Base-by-base conservation (phyloP, 2,797 vertebrate species). In the Myotis myotis region DNA sequence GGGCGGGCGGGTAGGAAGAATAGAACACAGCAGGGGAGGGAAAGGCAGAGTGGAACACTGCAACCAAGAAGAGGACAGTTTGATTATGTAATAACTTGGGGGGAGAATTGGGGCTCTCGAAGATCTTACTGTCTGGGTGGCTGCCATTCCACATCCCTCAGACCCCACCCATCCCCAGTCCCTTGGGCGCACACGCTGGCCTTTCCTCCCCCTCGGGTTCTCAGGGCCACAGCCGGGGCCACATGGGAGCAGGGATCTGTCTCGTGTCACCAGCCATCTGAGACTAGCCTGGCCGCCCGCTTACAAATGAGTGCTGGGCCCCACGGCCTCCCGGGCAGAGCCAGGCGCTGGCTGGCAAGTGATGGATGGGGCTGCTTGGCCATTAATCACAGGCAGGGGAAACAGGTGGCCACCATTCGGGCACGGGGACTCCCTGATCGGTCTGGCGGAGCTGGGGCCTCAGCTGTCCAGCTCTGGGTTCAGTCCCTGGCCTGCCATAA, bases 241-340 rank as follows among this genome's bases (percentile, higher is more conserved):
- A 33, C 1, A 15, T 5, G 3, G 19, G 44, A 64, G 55, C 15
- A 2, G 64, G 75, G 33, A 47, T 22, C 66, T 64, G 82, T 57
- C 78, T 93, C n/a, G 0, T 6, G 72, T n/a, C 6, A 74, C 78
- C 75, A 19, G 0, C 38, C 28, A 20, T 64, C 94, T 68, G 68
- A 81, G 53, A 57, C 47, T 17, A 30, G 86, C 53, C 75, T 55
- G 22, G 10, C 62, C 1, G 87, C 47, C 85, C 9, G 38, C 44
- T 92, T 78, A 83, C 75, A 86, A 74, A 95, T 66, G 89, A 92
- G 89, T 55, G 1, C 84, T 6, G 89, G 92, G 85, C 85, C 89
- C 79, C 1, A 3, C 4, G 19, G 93, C 53, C 76, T 64, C 57
- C 60, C 8, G 92, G 86, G 94, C 87, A 68, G 86, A 79, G 93